These are phyloP conservation scores for Limnephilus lunatus DNA, from an alignment of 2,888 invertebrate genomes.

Conservation along the genomic window DNA sequence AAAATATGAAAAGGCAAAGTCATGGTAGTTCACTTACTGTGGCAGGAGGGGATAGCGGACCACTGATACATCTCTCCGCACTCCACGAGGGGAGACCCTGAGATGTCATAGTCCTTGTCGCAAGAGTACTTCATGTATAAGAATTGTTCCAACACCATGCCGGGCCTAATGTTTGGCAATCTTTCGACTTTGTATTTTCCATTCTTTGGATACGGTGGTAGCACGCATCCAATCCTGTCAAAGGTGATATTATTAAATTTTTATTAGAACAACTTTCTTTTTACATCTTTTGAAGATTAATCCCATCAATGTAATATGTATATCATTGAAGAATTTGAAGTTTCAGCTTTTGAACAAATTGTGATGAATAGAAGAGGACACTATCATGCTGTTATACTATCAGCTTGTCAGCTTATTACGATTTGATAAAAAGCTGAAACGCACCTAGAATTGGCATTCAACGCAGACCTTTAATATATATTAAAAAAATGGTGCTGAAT, in stretches of 20 bases:
- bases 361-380: too few relatives aligned
- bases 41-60: background rate
- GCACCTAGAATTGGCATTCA: too few relatives aligned
- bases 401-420: too few relatives aligned
- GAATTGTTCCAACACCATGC: background rate
- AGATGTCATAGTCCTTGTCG: background rate
- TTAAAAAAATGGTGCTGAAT: too few relatives aligned
- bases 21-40: background rate
- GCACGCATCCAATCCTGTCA: background rate
- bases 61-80: background rate
- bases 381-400: too few relatives aligned
- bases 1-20: background rate
- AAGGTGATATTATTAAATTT: background rate
- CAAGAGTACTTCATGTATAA: background rate
- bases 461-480: too few relatives aligned
- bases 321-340: too few relatives aligned
- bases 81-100: background rate
- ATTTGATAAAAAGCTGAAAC: too few relatives aligned
- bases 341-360: too few relatives aligned
- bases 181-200: background rate
- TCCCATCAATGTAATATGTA: too few relatives aligned
- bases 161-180: background rate
- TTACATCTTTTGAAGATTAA: too few relatives aligned
- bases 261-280: too few relatives aligned
- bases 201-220: background rate